These are phyloP conservation scores for Gila robusta DNA, from an alignment of 2,797 vertebrate genomes.

Conservation along the genomic window DNA sequence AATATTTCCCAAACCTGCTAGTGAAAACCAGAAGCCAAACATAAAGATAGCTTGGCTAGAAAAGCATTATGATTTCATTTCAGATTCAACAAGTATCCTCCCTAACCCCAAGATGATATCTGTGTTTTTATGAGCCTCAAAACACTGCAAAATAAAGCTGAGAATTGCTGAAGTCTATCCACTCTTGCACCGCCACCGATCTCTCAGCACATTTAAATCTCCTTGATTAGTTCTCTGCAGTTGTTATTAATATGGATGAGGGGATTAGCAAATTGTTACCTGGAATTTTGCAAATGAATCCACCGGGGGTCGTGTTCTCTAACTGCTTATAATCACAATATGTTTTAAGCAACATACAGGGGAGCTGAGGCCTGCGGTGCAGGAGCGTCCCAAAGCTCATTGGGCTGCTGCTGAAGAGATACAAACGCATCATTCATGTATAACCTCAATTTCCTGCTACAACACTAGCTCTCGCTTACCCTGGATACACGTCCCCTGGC, in stretches of 20 bases:
- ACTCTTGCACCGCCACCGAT: not conserved
- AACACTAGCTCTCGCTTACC: slow-evolving; percentile 13
- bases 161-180: slow-evolving; percentile 1
- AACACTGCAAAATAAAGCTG: not conserved
- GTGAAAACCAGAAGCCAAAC: not conserved
- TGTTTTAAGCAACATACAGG: slow-evolving; percentile 29
- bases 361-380: not conserved
- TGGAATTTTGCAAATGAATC: slow-evolving; percentile 38
- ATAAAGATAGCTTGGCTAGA: not conserved
- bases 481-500: slow-evolving; percentile 34
- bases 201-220: slow-evolving; percentile 15
- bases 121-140: slow-evolving; percentile 19
- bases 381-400: slow-evolving; percentile 16
- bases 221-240: slow-evolving; percentile 11
- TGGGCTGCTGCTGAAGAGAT: slow-evolving; percentile 38
- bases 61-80: slow-evolving; percentile 16
- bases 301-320: slow-evolving; percentile 18
- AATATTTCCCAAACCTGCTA: not conserved
- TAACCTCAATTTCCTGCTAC: slow-evolving; percentile 37
- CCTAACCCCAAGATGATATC: slow-evolving; percentile 16
- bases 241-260: slow-evolving; percentile 55
- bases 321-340: slow-evolving; percentile 42
- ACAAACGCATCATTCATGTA: slow-evolving; percentile 44
- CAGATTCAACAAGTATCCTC: slow-evolving; percentile 10
- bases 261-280: slow-evolving; percentile 46